These are phyloP conservation scores for Asteroscopus sphinx DNA, from an alignment of 2,888 invertebrate species.

Conservation along the genomic window DNA sequence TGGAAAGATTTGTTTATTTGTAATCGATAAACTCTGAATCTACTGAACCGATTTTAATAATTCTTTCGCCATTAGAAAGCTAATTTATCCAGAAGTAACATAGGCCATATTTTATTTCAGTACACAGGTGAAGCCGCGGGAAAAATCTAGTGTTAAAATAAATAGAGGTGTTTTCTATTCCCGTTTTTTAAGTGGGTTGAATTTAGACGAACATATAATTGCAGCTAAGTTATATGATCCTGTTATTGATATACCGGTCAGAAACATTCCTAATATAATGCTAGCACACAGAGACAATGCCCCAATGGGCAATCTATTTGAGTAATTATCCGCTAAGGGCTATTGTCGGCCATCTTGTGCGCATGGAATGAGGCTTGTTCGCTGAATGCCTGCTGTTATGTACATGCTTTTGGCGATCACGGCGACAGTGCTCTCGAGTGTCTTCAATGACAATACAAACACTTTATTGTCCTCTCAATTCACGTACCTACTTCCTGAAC, in stretches of 20 bases:
- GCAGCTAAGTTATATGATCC: slow-evolving; percentile 17
- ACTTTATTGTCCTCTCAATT: slow-evolving; percentile 70
- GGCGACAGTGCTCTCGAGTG: slow-evolving; percentile 75
- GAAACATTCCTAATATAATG: slow-evolving; percentile 79
- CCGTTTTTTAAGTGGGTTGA: neutral
- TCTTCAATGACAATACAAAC: slow-evolving; percentile 75
- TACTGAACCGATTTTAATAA: too few relatives aligned
- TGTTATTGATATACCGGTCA: slow-evolving; percentile 69
- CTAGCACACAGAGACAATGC: slow-evolving; percentile 84
- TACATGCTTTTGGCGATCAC: slow-evolving; percentile 80
- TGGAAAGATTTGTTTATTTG: too few relatives aligned
- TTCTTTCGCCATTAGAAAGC: too few relatives aligned
- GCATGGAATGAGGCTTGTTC: slow-evolving; percentile 87
- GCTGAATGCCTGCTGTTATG: slow-evolving; percentile 81
- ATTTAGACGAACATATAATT: neutral
- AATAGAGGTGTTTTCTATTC: neutral
- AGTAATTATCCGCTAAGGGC: slow-evolving; percentile 89
- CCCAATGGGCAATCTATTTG: slow-evolving; percentile 90
- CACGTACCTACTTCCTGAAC: slow-evolving; percentile 61
- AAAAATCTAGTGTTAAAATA: neutral
- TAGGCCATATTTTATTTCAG: too few relatives aligned
- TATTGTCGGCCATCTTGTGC: slow-evolving; percentile 89
- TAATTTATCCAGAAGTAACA: too few relatives aligned
- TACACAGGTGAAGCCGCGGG: too few relatives aligned
- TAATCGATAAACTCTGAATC: too few relatives aligned